Conservation (phyloP, 2,797 vertebrate genomes). For the Pipistrellus pipistrellus region DNA sequence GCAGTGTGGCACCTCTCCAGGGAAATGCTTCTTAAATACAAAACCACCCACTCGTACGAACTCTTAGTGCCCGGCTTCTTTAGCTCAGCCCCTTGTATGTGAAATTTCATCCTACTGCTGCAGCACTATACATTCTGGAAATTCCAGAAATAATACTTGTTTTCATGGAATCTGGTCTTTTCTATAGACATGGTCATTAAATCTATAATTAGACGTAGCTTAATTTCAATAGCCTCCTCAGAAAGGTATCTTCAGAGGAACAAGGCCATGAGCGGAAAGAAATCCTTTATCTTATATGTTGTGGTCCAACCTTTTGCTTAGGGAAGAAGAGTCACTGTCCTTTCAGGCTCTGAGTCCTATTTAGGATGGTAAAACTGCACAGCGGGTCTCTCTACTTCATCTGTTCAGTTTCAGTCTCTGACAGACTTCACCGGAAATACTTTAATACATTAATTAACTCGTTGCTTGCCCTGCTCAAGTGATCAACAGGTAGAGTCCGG, state of each 20-base stretch:
- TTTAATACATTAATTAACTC: neutral
- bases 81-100: neutral
- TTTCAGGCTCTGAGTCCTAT: slow-evolving; percentile 6
- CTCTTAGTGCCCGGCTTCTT: neutral
- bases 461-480: neutral
- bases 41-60: neutral
- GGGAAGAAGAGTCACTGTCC: neutral
- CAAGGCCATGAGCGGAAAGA: neutral
- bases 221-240: slow-evolving; percentile 20
- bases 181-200: neutral
- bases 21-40: neutral
- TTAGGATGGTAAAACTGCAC: too few relatives aligned
- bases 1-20: too few relatives aligned
- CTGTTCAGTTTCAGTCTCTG: neutral
- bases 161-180: slow-evolving; percentile 25
- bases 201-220: neutral
- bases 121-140: neutral
- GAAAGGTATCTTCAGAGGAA: slow-evolving; percentile 3
- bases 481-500: accelerated
- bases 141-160: neutral
- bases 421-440: neutral
- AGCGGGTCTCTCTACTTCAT: neutral
- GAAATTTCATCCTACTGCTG: neutral
- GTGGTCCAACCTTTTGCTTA: neutral
- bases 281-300: neutral